Percentiles rank a stretch among this genome's conserved stretches.
Conservation (phyloP, 2,113 vertebrate species). For the Oriolus oriolus region DNA sequence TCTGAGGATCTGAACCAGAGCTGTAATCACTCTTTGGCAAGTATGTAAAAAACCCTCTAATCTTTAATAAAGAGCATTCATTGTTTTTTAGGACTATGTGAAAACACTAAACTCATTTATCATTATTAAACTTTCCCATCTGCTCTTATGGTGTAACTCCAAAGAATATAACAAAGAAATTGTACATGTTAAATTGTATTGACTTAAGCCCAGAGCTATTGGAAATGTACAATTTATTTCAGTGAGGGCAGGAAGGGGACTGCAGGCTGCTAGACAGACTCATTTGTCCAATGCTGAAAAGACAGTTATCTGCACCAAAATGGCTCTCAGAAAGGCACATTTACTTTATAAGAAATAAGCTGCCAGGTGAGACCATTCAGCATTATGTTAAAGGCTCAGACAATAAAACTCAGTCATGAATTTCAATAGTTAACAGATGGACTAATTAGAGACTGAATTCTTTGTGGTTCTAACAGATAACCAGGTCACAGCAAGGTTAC, state of each 20-base stretch:
- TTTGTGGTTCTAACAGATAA: slow-evolving; percentile 57
- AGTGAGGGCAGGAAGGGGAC: slow-evolving; percentile 34
- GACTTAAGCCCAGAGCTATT: slow-evolving; percentile 50
- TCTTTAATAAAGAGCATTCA: slow-evolving; percentile 37
- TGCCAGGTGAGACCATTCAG: slow-evolving; percentile 59
- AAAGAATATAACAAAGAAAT: slow-evolving; percentile 43
- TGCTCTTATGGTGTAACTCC: background rate
- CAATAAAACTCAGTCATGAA: slow-evolving; percentile 57
- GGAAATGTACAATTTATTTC: slow-evolving; percentile 52
- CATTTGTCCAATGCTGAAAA: slow-evolving; percentile 50
- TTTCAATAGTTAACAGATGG: slow-evolving; percentile 66
- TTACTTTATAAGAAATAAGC: slow-evolving; percentile 49
- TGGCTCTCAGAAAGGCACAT: slow-evolving; percentile 43
- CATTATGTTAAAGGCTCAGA: slow-evolving; percentile 36
- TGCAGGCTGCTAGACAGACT: slow-evolving; percentile 39
- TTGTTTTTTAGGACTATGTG: background rate
- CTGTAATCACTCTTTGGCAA: slow-evolving; percentile 3
- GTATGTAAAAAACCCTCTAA: slow-evolving; percentile 21
- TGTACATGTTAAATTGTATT: slow-evolving; percentile 52
- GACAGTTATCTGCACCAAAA: slow-evolving; percentile 58
- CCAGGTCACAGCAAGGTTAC: slow-evolving; percentile 61
- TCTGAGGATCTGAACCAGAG: background rate
- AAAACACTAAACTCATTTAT: slow-evolving; percentile 48
- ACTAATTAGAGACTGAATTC: slow-evolving; percentile 59
- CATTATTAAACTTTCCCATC: slow-evolving; percentile 54